A percentile compares a stretch with the other conserved stretches of the same genome.
Evolutionary conservation across 2,888 invertebrate genomes (phyloP).

Genomic region (Orgyia antiqua): DNA sequence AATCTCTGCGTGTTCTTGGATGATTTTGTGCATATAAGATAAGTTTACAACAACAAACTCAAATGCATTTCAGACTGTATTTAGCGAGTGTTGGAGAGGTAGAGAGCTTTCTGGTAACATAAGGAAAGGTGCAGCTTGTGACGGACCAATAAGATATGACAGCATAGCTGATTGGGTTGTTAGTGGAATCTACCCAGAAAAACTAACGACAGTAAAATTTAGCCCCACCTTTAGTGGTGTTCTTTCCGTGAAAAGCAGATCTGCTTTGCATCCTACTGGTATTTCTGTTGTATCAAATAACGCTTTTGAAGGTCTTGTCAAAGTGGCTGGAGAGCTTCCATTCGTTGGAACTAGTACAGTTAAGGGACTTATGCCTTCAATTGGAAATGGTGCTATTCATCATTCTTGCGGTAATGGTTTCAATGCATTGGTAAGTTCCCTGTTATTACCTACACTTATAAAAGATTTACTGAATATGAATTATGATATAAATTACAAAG

Average conservation of each 20-base stretch:
- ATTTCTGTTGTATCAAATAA: constrained; percentile 16
- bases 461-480: no score
- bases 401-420: constrained; percentile 33
- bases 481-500: no score
- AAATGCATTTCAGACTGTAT: neutral
- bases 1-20: no score
- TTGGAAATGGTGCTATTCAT: constrained; percentile 28
- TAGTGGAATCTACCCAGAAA: neutral
- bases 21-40: no score
- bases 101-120: neutral
- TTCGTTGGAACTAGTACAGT: constrained; percentile 34
- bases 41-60: no score
- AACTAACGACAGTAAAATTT: neutral
- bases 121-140: no score
- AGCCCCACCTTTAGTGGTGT: neutral
- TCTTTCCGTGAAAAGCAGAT: neutral
- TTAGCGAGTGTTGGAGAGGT: neutral
- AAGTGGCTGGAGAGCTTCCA: constrained; percentile 35
- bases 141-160: neutral
- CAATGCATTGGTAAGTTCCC: constrained; percentile 17
- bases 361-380: constrained; percentile 26
- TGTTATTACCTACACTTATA: no score
- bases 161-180: neutral
- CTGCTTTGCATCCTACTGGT: neutral
- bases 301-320: constrained; percentile 18